These are phyloP conservation scores for Drosophila rubida DNA, from an alignment of 2,888 invertebrate species.

Conservation along the genomic window DNA sequence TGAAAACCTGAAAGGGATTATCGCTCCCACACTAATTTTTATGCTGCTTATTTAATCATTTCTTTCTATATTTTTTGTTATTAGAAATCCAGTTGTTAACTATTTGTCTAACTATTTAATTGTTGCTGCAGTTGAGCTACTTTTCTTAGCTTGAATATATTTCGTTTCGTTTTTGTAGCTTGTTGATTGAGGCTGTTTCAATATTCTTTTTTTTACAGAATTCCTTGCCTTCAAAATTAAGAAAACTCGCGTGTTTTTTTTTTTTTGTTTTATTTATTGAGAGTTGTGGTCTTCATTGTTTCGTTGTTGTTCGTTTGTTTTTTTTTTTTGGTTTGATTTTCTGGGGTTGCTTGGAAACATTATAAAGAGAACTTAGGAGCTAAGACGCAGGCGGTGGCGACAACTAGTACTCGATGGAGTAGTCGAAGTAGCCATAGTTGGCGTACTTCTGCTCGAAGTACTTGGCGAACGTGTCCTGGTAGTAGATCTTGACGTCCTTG, in stretches of 20 bases:
- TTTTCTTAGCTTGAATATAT: no score
- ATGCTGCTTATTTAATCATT: no score
- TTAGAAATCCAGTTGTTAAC: no score
- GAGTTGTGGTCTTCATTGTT: slow-evolving; percentile 31
- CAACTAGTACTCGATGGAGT: slow-evolving; percentile 63
- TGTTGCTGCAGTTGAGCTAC: no score
- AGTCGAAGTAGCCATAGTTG: slow-evolving; percentile 76
- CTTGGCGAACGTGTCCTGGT: slow-evolving; percentile 85
- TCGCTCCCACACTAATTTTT: no score
- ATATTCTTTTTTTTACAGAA: no score
- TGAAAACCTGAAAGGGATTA: no score
- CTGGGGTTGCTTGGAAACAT: slow-evolving; percentile 36
- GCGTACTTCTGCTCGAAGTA: slow-evolving; percentile 75
- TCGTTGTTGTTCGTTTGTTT: slow-evolving; percentile 12
- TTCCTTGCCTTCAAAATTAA: no score
- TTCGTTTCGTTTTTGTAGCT: no score
- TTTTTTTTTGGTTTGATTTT: slow-evolving; percentile 40
- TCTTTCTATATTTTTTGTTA: no score
- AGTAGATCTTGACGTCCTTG: slow-evolving; percentile 88
- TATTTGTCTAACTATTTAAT: no score
- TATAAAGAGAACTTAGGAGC: slow-evolving; percentile 38
- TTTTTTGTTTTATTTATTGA: slow-evolving; percentile 32
- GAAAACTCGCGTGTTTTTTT: slow-evolving; percentile 6
- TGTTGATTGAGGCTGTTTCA: no score
- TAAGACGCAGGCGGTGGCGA: slow-evolving; percentile 25